Base-by-base conservation (phyloP, 2,113 vertebrate species). In the Eublepharis macularius region DNA sequence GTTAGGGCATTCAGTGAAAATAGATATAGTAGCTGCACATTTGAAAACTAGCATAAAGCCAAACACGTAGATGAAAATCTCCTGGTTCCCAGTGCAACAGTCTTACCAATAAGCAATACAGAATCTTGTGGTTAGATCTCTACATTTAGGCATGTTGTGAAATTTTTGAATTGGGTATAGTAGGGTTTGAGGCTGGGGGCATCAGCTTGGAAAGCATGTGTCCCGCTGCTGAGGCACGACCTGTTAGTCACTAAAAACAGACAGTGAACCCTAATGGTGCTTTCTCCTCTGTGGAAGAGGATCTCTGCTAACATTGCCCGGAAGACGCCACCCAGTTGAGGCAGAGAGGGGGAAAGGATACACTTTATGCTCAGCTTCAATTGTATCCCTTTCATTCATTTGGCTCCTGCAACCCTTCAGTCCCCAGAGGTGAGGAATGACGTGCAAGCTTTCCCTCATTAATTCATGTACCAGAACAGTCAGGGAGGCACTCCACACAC, bases 401-500 rank as follows among this genome's bases (percentile, higher is more conserved):
- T 69, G 29, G 82, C 19, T 80, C 29, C 39, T 26, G 77, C 78
- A 72, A 86, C 70, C 81, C 89, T 92, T 82, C 88, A 80, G 12
- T 72, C 45, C 45, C 72, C 21, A 51, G 12, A 12, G 80, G 41
- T 69, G 26, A n/a, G 45, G 63, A n/a, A 36, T 80, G 83, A 86
- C 57, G 60, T 83, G 70, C 29, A 0, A 84, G 39, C 36, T 85
- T 81, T 86, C 88, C 90, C 86, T 21, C 89, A 87, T 73, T 19
- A 86, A 87, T 81, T 60, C 75, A 41, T 63, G 34, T 47, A 69
- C 83, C 54, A 36, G 65, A 79, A 76, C 82, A 73, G 19, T 45
- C 39, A 73, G 83, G 57, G 82, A 82, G 26, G 80, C n/a, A 36
- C 39, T 32, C 26, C 63, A 69, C 32, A 54, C 63, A n/a, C 72